Conservation (phyloP, 1,140 invertebrate genomes). For the Drosophila baimaii region DNA sequence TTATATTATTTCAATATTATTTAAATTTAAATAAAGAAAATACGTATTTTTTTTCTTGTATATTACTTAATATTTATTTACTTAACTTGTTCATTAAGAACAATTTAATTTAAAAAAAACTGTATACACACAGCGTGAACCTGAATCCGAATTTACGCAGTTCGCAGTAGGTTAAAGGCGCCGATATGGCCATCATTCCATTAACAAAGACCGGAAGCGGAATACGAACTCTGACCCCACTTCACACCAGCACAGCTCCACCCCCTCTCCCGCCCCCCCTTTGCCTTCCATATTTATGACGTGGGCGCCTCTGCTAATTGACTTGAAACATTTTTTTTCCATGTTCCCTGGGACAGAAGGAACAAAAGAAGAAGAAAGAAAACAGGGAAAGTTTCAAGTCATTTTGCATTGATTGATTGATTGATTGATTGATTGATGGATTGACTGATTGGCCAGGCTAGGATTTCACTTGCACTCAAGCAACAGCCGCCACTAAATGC, state of each 20-base stretch:
- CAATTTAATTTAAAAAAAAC: neutral
- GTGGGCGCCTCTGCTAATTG: conserved; percentile 36
- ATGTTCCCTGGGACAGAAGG: conserved; percentile 10
- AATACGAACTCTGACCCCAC: conserved; percentile 31
- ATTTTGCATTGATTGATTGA: conserved; percentile 54
- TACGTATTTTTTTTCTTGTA: neutral
- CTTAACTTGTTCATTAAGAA: neutral
- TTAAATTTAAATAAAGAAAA: neutral
- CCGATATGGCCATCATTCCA: conserved; percentile 34
- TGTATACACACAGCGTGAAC: neutral
- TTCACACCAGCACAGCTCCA: neutral
- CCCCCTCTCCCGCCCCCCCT: neutral
- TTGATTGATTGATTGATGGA: conserved; percentile 15
- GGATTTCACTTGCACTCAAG: conserved; percentile 48
- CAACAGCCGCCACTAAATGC: conserved; percentile 26
- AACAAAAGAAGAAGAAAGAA: conserved; percentile 7
- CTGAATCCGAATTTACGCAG: conserved; percentile 12
- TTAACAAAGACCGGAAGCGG: conserved; percentile 36
- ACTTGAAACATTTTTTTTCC: conserved; percentile 45
- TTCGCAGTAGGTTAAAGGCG: conserved; percentile 1
- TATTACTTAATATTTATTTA: neutral
- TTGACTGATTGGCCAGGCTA: conserved; percentile 40
- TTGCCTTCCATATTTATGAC: conserved; percentile 24
- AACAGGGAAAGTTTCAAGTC: conserved; percentile 38
- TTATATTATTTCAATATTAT: too few species aligned